Percentiles rank a stretch among this genome's conserved stretches.
Evolutionary conservation across 2,888 invertebrate species (phyloP).

Genomic region (Trachelus stipa): DNA sequence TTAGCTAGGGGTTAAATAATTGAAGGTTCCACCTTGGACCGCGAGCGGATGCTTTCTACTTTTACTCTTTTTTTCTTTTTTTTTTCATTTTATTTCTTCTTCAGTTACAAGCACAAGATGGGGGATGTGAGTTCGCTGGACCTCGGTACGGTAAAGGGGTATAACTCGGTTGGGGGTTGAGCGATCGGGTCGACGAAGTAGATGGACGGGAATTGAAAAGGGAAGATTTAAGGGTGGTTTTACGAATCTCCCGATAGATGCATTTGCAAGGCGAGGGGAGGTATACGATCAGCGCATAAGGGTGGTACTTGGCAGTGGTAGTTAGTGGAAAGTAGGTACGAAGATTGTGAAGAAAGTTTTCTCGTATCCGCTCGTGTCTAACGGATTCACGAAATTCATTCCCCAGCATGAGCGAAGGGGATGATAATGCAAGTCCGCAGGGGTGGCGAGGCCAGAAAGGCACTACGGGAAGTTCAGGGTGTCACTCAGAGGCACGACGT

Average conservation of each 20-base stretch:
- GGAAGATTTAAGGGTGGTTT: neutral
- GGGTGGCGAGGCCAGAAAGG: constrained; percentile 31
- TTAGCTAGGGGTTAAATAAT: neutral
- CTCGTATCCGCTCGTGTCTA: neutral
- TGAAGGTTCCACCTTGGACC: neutral
- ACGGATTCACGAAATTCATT: constrained; percentile 7
- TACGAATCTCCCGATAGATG: neutral
- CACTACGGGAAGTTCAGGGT: constrained; percentile 32
- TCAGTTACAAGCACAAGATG: neutral
- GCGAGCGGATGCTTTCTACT: neutral
- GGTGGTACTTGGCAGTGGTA: neutral
- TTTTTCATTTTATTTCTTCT: neutral
- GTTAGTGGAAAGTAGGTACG: neutral
- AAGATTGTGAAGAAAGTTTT: neutral
- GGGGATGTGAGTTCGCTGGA: neutral
- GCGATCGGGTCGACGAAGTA: neutral
- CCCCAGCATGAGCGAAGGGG: constrained; percentile 28
- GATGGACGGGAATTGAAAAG: neutral
- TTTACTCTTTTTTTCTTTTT: neutral
- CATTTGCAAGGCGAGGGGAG: neutral
- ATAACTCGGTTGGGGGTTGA: neutral
- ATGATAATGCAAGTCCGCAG: constrained; percentile 49
- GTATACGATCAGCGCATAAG: neutral
- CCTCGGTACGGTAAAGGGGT: neutral
- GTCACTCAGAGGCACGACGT: constrained; percentile 47